Conservation (phyloP, 30 jellyfish, hydroid and myxozoan genomes). For the Nemopilema nomurai region DNA sequence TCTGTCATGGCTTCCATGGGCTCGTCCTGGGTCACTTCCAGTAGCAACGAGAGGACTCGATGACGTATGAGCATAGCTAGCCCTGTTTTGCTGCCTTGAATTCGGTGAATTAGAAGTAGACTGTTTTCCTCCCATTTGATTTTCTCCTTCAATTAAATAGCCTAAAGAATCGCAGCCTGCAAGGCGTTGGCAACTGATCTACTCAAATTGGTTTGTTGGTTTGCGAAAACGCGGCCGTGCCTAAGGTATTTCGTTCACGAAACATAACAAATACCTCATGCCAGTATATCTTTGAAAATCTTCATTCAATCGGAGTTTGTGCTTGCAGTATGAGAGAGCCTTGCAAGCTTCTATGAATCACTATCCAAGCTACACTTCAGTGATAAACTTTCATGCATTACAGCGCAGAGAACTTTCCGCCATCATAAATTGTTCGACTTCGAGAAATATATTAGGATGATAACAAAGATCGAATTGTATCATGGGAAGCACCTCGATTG, state of each 20-base stretch:
- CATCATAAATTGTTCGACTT: slow-evolving; percentile 25
- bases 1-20: slow-evolving; percentile 39
- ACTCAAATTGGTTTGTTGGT: neutral
- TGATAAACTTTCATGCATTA: neutral
- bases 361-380: neutral
- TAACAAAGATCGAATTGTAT: slow-evolving; percentile 53
- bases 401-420: slow-evolving; percentile 19
- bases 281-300: neutral
- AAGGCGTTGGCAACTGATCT: neutral
- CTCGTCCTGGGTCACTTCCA: slow-evolving; percentile 32
- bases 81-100: slow-evolving; percentile 41
- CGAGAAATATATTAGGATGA: slow-evolving; percentile 33
- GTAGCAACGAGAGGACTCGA: slow-evolving; percentile 23
- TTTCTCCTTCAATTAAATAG: neutral
- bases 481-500: slow-evolving; percentile 27
- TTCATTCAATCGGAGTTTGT: neutral
- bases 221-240: neutral
- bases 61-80: slow-evolving; percentile 27
- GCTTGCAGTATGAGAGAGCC: neutral
- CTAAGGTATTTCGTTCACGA: neutral
- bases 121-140: slow-evolving; percentile 61
- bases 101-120: slow-evolving; percentile 56
- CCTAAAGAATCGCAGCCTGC: neutral
- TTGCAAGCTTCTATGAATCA: neutral
- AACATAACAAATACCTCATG: neutral